Conservation (phyloP, 2,113 vertebrate genomes). For the Microtus pennsylvanicus region DNA sequence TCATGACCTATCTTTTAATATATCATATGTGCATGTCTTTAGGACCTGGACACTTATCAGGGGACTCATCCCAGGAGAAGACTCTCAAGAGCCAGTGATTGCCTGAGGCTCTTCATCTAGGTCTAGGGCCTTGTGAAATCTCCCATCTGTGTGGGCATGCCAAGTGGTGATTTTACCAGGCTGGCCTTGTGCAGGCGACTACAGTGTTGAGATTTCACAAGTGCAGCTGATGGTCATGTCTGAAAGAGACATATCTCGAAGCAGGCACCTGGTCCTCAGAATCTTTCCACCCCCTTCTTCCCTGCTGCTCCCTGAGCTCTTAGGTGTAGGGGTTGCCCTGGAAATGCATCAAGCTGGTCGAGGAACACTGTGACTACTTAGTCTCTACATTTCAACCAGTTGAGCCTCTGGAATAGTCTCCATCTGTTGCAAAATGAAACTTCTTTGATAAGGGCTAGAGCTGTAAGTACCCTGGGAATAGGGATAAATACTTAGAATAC, state of each 20-base stretch:
- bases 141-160: too few species aligned
- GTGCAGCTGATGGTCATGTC: too few species aligned
- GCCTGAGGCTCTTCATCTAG: background rate
- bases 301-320: background rate
- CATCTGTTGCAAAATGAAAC: background rate
- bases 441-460: background rate
- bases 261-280: background rate
- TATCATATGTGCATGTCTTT: background rate
- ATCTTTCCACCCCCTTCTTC: background rate
- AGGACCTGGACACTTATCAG: background rate
- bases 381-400: background rate
- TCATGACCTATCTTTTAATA: background rate
- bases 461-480: background rate
- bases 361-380: background rate
- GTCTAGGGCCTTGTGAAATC: background rate
- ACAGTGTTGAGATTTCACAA: background rate
- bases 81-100: background rate
- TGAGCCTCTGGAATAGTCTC: background rate
- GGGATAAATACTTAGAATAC: background rate
- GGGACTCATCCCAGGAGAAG: background rate
- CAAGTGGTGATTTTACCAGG: background rate
- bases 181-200: background rate
- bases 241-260: background rate
- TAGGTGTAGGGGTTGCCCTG: background rate
- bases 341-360: background rate